Percentiles rank a stretch among this genome's conserved stretches.
These are phyloP conservation scores for Shinisaurus crocodilurus DNA, from an alignment of 2,113 vertebrate genomes.

Conservation along the genomic window DNA sequence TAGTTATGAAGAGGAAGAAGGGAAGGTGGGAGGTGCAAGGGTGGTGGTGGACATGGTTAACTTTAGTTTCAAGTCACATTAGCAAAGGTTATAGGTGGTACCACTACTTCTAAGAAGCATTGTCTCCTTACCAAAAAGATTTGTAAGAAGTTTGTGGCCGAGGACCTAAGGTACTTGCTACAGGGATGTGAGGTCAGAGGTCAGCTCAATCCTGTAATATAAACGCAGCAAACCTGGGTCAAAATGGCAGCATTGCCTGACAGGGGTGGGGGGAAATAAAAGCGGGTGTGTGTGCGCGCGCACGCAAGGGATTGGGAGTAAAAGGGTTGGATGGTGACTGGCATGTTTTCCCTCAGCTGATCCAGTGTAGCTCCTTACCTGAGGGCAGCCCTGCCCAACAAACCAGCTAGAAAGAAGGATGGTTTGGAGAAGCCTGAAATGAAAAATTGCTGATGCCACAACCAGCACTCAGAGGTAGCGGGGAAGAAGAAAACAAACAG, in stretches of 20 bases:
- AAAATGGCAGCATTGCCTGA: slow-evolving; percentile 4
- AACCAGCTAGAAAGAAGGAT: slow-evolving; percentile 43
- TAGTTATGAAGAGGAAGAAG: slow-evolving; percentile 54
- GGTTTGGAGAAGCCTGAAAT: slow-evolving; percentile 60
- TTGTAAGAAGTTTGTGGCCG: slow-evolving; percentile 81
- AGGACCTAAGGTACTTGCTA: slow-evolving; percentile 82
- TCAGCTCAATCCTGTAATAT: slow-evolving; percentile 89
- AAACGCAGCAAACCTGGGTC: slow-evolving; percentile 79
- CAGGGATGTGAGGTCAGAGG: slow-evolving; percentile 88
- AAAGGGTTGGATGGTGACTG: not conserved
- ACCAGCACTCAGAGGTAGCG: slow-evolving; percentile 42
- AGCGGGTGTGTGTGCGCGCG: not conserved
- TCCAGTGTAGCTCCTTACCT: slow-evolving; percentile 58
- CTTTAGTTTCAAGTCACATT: slow-evolving; percentile 47
- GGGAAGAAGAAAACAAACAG: slow-evolving; percentile 21
- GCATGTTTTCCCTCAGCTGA: slow-evolving; percentile 30
- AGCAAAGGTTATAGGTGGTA: slow-evolving; percentile 64
- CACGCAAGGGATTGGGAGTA: not conserved
- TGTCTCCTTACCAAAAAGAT: slow-evolving; percentile 81
- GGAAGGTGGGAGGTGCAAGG: slow-evolving; percentile 4
- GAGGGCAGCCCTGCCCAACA: slow-evolving; percentile 66
- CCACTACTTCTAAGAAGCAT: slow-evolving; percentile 71
- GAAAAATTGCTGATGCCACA: slow-evolving; percentile 65
- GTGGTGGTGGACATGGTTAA: slow-evolving; percentile 20
- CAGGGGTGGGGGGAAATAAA: not conserved